These are phyloP conservation scores for Corythoichthys intestinalis DNA, from an alignment of 2,113 vertebrate species.

Conservation along the genomic window DNA sequence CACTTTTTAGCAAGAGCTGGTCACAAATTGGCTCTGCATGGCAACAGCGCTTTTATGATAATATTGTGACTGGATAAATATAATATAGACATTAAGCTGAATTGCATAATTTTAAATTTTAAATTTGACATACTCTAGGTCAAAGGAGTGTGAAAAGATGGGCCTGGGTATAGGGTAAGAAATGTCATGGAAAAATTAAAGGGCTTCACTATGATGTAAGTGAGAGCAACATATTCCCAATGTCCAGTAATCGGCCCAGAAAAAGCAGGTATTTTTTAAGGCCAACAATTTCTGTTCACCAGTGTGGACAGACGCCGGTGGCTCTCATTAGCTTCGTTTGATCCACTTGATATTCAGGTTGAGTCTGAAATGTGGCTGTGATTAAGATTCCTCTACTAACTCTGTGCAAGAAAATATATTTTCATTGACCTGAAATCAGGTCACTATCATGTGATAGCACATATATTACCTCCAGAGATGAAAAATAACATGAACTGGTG, in stretches of 20 bases:
- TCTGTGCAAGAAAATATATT: conserved; percentile 36
- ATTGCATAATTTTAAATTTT: conserved; percentile 10
- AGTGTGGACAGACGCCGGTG: conserved; percentile 40
- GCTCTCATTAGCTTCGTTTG: conserved; percentile 48
- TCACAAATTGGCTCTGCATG: no score
- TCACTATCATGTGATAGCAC: conserved; percentile 57
- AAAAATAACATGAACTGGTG: conserved; percentile 52
- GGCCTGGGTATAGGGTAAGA: conserved; percentile 54
- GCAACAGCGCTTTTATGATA: not conserved
- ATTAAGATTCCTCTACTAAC: conserved; percentile 55
- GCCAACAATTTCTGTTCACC: conserved; percentile 47
- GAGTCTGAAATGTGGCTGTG: conserved; percentile 38
- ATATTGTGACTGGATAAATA: conserved; percentile 30
- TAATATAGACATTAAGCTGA: not conserved
- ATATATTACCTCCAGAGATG: conserved; percentile 56
- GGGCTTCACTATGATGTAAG: conserved; percentile 65
- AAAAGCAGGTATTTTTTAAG: conserved; percentile 61
- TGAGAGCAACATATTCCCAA: conserved; percentile 53
- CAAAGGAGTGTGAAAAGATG: conserved; percentile 49
- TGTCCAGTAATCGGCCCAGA: conserved; percentile 43
- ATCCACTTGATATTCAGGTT: conserved; percentile 57
- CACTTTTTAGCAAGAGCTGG: no score
- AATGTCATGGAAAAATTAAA: conserved; percentile 68
- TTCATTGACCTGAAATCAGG: conserved; percentile 61
- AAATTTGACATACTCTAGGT: conserved; percentile 57